A percentile compares a stretch with the other conserved stretches of the same genome.
phyloP scores from a whole-genome alignment of 2,888 invertebrate genomes.

The Tenthredo distinguenda region DNA sequence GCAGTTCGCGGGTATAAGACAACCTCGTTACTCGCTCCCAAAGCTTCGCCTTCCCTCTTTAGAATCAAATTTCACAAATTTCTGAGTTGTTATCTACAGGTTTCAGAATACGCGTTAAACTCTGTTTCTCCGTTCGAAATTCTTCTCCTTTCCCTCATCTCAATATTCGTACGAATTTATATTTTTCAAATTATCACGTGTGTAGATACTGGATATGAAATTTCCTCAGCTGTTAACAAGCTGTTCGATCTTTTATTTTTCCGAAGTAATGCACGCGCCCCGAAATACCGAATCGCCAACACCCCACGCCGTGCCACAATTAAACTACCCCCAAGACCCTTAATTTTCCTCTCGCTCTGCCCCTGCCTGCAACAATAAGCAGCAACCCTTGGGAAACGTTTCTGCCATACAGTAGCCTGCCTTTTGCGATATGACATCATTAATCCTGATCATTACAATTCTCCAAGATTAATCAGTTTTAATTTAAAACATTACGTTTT shows the following conservation, averaged over 20 bases:
- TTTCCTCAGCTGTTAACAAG: background rate
- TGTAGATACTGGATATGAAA: background rate
- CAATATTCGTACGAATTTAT: no score
- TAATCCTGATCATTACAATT: slow-evolving; percentile 34
- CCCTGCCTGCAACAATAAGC: slow-evolving; percentile 28
- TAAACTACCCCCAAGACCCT: slow-evolving; percentile 44
- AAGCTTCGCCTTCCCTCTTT: background rate
- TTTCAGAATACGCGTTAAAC: background rate
- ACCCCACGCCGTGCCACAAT: slow-evolving; percentile 1
- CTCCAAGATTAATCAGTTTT: slow-evolving; percentile 25
- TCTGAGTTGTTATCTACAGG: background rate
- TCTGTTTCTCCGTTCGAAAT: background rate
- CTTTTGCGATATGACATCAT: slow-evolving; percentile 30
- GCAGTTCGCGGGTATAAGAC: background rate
- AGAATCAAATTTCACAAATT: background rate
- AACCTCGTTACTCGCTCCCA: background rate
- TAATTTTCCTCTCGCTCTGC: background rate
- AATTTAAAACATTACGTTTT: slow-evolving; percentile 8
- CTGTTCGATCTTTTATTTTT: background rate
- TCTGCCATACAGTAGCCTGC: slow-evolving; percentile 11
- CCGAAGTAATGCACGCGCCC: background rate
- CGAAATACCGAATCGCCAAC: background rate
- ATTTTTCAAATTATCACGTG: background rate
- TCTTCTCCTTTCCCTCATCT: background rate
- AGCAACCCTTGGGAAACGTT: slow-evolving; percentile 40